Conservation (phyloP, 2,113 vertebrate genomes). For the Lophura nycthemera region DNA sequence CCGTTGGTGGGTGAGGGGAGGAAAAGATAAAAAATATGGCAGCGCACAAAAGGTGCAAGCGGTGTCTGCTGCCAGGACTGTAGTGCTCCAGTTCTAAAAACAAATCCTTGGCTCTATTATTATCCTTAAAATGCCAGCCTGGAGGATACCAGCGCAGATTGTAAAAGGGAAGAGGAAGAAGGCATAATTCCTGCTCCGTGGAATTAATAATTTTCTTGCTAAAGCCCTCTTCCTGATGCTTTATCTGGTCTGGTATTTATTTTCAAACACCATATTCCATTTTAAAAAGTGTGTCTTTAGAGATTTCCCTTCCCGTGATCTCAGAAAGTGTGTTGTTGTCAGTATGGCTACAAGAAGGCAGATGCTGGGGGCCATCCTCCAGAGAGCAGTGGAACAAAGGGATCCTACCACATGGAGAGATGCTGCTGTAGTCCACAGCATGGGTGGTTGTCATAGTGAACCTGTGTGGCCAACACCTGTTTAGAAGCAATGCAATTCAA, state of each 20-base stretch:
- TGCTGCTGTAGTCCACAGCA: not conserved
- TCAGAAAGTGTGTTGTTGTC: not conserved
- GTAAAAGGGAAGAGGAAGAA: not conserved
- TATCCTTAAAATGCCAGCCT: not conserved
- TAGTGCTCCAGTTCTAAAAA: not conserved
- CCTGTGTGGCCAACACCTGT: constrained; percentile 18
- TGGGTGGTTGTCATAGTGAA: constrained; percentile 50
- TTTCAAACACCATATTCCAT: not conserved
- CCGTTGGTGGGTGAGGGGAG: not conserved
- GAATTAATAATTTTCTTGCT: not conserved
- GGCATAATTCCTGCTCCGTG: not conserved
- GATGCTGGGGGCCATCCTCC: not conserved
- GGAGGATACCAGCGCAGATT: not conserved
- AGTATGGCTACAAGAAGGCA: not conserved
- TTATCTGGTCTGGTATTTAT: not conserved
- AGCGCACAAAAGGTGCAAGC: not conserved
- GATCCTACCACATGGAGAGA: not conserved
- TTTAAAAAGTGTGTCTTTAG: not conserved
- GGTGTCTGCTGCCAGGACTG: not conserved
- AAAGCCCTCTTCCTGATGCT: not conserved
- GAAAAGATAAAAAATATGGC: not conserved
- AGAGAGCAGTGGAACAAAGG: constrained; percentile 27
- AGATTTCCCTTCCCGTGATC: not conserved
- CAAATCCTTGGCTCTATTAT: not conserved
- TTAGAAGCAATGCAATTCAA: not conserved